Evolutionary conservation across 2,888 invertebrate species (phyloP).

Genomic region (Leucoma salicis): DNA sequence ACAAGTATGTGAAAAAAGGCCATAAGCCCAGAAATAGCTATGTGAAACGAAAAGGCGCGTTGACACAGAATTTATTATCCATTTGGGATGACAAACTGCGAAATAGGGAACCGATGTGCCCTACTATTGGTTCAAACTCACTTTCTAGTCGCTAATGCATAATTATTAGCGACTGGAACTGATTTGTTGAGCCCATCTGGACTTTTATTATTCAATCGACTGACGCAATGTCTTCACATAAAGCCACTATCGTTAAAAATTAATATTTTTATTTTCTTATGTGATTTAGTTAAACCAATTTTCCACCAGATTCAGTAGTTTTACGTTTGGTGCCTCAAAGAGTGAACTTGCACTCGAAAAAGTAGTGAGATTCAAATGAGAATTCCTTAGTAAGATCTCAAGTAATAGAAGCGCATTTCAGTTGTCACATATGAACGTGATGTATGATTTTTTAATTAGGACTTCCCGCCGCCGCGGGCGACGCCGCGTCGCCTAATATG

Average conservation of each 20-base stretch:
- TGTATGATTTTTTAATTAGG: conserved; percentile 78
- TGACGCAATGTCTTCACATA: too few species aligned
- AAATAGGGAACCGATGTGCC: conserved; percentile 43
- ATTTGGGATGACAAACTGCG: conserved; percentile 74
- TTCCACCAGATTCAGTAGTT: too few species aligned
- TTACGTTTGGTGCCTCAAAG: too few species aligned
- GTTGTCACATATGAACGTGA: conserved; percentile 50
- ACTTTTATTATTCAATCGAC: too few species aligned
- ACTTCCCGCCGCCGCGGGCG: conserved; percentile 49
- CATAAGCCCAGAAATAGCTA: conserved; percentile 59
- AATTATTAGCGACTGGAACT: too few species aligned
- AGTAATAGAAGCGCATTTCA: conserved; percentile 50
- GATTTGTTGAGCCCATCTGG: too few species aligned
- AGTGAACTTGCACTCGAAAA: too few species aligned
- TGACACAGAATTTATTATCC: conserved; percentile 79
- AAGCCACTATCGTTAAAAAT: too few species aligned
- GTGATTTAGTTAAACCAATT: too few species aligned
- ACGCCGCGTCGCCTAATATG: conserved; percentile 10
- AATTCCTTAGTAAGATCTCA: not conserved
- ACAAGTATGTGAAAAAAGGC: conserved; percentile 32
- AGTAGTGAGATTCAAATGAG: too few species aligned
- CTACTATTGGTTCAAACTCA: conserved; percentile 4
- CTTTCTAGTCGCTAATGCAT: conserved; percentile 2
- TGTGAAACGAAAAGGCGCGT: conserved; percentile 53
- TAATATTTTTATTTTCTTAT: too few species aligned